phyloP scores from a whole-genome alignment of 2,113 vertebrate species.

The Echinops telfairi region DNA sequence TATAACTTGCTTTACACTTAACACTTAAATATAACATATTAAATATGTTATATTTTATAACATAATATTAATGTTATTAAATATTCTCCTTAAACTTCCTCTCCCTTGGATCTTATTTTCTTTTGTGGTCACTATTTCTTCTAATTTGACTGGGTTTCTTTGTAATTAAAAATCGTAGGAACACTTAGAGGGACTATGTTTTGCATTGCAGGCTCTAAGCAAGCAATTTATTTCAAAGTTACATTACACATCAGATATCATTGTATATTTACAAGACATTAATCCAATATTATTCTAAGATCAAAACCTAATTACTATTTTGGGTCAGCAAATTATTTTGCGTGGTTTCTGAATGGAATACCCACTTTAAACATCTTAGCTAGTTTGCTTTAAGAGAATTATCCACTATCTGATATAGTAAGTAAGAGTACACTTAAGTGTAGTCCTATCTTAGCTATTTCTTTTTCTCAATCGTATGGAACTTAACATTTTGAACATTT shows the following conservation, averaged over 20 bases:
- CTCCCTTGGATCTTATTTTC: neutral
- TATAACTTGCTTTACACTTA: constrained; percentile 9
- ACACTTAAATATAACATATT: too few species aligned
- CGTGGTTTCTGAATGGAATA: constrained; percentile 31
- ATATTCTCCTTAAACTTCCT: neutral
- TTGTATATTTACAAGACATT: constrained; percentile 54
- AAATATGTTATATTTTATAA: too few species aligned
- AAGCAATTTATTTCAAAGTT: constrained; percentile 51
- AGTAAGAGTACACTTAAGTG: neutral
- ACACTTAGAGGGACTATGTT: constrained; percentile 73
- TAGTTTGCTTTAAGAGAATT: constrained; percentile 12
- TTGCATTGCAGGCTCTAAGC: constrained; percentile 77
- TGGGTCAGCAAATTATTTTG: constrained; percentile 5
- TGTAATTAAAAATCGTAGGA: constrained; percentile 25
- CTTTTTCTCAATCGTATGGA: neutral
- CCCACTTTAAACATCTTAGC: neutral
- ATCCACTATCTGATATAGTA: neutral
- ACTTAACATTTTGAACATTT: constrained; percentile 20
- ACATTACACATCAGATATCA: constrained; percentile 49
- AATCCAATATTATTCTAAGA: neutral
- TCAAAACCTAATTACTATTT: constrained; percentile 37
- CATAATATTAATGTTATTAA: too few species aligned
- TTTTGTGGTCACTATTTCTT: neutral
- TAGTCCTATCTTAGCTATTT: neutral
- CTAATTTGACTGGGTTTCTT: constrained; percentile 63